Evolutionary conservation across 1,140 invertebrate species (phyloP).

Genomic region (Heliconius congener): DNA sequence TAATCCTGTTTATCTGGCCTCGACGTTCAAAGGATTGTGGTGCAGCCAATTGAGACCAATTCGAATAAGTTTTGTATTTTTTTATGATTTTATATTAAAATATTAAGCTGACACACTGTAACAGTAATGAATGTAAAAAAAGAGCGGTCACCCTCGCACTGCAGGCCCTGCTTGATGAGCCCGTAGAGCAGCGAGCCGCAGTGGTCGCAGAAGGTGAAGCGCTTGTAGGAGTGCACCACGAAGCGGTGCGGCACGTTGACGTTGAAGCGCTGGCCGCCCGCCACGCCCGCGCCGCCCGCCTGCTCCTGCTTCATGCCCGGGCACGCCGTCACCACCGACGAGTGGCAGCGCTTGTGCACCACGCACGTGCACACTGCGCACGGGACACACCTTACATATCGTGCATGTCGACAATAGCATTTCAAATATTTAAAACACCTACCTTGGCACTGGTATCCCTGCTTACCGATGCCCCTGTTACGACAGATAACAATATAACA

Average conservation of each 20-base stretch:
- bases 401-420: too few species aligned
- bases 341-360: constrained; percentile 98
- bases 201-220: constrained; percentile 99
- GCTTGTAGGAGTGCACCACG: constrained; percentile 96
- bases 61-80: too few species aligned
- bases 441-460: constrained; percentile 99
- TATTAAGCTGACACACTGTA: too few species aligned
- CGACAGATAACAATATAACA: neutral
- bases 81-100: too few species aligned
- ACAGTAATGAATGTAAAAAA: too few species aligned
- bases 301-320: constrained; percentile 95
- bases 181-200: constrained; percentile 96
- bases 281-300: constrained; percentile 62
- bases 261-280: constrained; percentile 92
- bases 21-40: too few species aligned
- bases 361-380: constrained; percentile 96
- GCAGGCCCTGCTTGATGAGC: constrained; percentile 96
- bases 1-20: too few species aligned
- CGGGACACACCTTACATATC: too few species aligned
- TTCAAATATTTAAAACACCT: constrained; percentile 46
- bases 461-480: constrained; percentile 97
- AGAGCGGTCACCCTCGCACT: constrained; percentile 91
- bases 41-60: too few species aligned
- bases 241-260: constrained; percentile 99
- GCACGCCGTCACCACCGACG: constrained; percentile 96